These are phyloP conservation scores for Gari tellinella DNA, from an alignment of 2,888 invertebrate species.

Conservation along the genomic window DNA sequence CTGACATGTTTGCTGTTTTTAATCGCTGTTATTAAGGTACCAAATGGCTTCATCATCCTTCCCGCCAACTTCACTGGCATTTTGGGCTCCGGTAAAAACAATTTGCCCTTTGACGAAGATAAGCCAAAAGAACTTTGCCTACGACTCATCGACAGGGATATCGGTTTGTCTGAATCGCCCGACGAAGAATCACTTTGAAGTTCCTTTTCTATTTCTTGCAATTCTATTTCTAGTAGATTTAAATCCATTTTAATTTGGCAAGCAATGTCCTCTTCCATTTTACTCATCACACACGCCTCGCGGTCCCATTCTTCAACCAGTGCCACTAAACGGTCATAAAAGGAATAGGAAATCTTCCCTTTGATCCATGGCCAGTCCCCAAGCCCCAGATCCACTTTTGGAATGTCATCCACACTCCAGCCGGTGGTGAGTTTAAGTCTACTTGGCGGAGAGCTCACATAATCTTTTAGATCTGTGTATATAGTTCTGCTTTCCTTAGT, in stretches of 20 bases:
- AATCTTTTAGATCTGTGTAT: slow-evolving; percentile 27
- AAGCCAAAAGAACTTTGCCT: slow-evolving; percentile 21
- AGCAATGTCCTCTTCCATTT: slow-evolving; percentile 51
- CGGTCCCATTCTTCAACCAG: slow-evolving; percentile 61
- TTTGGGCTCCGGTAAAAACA: slow-evolving; percentile 31
- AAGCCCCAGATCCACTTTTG: slow-evolving; percentile 39
- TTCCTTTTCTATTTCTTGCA: slow-evolving; percentile 60
- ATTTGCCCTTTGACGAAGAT: not conserved
- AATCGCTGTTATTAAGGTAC: slow-evolving; percentile 20
- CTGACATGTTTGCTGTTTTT: slow-evolving; percentile 27
- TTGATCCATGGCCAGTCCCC: slow-evolving; percentile 57
- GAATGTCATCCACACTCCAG: slow-evolving; percentile 58
- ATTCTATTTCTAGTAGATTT: slow-evolving; percentile 63
- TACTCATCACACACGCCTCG: slow-evolving; percentile 39
- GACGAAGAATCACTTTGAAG: slow-evolving; percentile 48
- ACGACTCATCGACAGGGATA: slow-evolving; percentile 26
- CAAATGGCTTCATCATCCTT: slow-evolving; percentile 40
- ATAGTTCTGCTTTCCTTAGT: slow-evolving; percentile 40
- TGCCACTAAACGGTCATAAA: slow-evolving; percentile 47
- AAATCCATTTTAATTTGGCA: slow-evolving; percentile 56
- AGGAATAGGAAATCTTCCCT: slow-evolving; percentile 46
- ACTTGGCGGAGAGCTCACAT: slow-evolving; percentile 32
- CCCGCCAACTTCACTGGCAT: slow-evolving; percentile 48
- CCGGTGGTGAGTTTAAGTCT: slow-evolving; percentile 34
- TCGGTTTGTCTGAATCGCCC: slow-evolving; percentile 3